Base-by-base conservation (phyloP, 2,888 invertebrate genomes). In the Rosalia funebris region DNA sequence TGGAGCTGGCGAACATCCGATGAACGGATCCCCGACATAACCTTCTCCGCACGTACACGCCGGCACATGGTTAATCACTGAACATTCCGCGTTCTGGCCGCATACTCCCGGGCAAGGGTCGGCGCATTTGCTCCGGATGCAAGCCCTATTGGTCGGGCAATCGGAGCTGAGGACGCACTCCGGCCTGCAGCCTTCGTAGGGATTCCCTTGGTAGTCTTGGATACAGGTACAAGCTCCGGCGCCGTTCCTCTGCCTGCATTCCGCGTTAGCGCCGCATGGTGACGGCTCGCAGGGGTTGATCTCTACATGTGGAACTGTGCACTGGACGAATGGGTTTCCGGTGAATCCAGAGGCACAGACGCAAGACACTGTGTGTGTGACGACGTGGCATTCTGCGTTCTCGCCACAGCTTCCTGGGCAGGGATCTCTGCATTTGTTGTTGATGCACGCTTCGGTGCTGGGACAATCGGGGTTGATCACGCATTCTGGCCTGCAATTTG, bases 61-160 rank as follows among this genome's bases (percentile, higher is more conserved):
- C n/a, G 95, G 94, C 41, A 92, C 87, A 77, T 95, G 95, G 77
- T 93, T 93, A 10, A 92, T 87, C 1, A 93, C 93, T 39, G 88
- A 87, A 76, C 95, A 95, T 76, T 92, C 89, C 1, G 95, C 92
- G 77, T 90, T 90, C 53, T 86, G 85, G 3, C 94, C 95, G 77
- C 95, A 95, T 59, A 91, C 87, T 61, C 93, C 93, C 10, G 92
- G 91, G 73, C 95, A 95, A 37, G 95, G 95, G 82, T 95, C 91
- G 48, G 86, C 84, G 76, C 95, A 95, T 79, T 93, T 93, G 77
- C 91, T 92, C 72, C 90, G 86, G 39, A 91, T 86, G 74, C 95
- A 95, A 39, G 93, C 89, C 78, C 89, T 91, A 75, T 92, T 91
- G 1, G 91, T 88, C 25, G 91, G 86, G 79, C 95, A 95, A 75